These are phyloP conservation scores for Trissoscelio sp. DNA, from an alignment of 2,888 invertebrate species.

Conservation along the genomic window DNA sequence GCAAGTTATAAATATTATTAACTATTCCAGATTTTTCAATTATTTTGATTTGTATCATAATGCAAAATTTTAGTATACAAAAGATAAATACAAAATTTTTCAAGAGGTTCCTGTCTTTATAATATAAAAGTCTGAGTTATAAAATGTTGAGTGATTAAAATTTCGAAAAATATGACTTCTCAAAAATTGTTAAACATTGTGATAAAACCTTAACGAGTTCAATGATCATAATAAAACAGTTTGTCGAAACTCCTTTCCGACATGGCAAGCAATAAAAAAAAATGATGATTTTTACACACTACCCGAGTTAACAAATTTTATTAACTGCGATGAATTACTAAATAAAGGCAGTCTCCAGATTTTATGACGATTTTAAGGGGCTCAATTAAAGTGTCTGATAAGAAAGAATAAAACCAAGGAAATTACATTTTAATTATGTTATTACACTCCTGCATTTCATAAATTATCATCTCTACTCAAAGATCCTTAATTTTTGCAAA, in stretches of 20 bases:
- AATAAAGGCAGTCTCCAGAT: background rate
- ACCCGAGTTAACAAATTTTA: constrained; percentile 3
- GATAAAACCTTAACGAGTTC: constrained; percentile 8
- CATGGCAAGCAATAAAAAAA: constrained; percentile 3
- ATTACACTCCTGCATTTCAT: background rate
- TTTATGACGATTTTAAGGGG: constrained; percentile 16
- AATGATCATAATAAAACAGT: constrained; percentile 5
- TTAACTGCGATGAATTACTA: background rate
- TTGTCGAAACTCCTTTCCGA: background rate
- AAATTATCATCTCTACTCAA: no score
- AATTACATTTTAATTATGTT: background rate
- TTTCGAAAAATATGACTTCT: no score
- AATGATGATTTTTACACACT: constrained; percentile 14
- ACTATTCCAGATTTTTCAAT: no score
- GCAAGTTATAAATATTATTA: no score
- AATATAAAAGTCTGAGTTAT: no score
- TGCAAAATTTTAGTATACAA: no score
- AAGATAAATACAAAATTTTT: no score
- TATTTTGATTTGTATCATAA: no score
- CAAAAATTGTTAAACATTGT: no score
- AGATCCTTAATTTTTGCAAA: no score
- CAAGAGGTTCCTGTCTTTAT: no score
- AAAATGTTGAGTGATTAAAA: no score
- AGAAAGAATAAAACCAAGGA: background rate
- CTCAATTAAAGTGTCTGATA: constrained; percentile 16